Evolutionary conservation across 2,888 invertebrate genomes (phyloP).

Genomic region (Galerucella nymphaeae): DNA sequence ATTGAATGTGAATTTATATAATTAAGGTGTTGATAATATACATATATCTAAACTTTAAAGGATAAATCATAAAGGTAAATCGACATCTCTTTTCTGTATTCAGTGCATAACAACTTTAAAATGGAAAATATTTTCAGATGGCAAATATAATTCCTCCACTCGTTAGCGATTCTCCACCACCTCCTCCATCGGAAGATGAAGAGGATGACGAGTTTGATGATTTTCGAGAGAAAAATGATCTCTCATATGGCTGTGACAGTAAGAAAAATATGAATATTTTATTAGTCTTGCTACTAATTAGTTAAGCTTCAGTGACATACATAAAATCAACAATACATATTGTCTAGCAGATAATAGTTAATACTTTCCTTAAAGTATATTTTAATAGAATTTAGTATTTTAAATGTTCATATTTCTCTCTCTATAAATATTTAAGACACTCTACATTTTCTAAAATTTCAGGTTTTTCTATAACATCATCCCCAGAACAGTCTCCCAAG

Average conservation of each 20-base stretch:
- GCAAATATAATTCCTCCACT: slow-evolving; percentile 69
- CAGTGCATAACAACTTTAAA: neutral
- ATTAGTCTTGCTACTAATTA: neutral
- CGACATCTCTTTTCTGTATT: neutral
- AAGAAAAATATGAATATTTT: slow-evolving; percentile 34
- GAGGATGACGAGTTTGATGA: slow-evolving; percentile 72
- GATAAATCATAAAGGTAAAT: slow-evolving; percentile 9
- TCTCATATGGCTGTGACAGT: slow-evolving; percentile 61
- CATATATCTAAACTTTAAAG: neutral
- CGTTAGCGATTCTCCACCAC: slow-evolving; percentile 70
- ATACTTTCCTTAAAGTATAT: no score
- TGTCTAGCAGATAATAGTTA: no score
- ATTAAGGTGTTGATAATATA: slow-evolving; percentile 8
- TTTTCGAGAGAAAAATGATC: slow-evolving; percentile 67
- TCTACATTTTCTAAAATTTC: slow-evolving; percentile 14
- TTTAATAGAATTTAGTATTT: no score
- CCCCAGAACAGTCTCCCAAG: slow-evolving; percentile 46
- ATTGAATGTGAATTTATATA: slow-evolving; percentile 11
- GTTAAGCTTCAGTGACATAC: slow-evolving; percentile 2
- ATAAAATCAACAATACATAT: neutral
- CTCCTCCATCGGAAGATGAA: slow-evolving; percentile 69
- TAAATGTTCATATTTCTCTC: neutral
- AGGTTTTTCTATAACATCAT: slow-evolving; percentile 46
- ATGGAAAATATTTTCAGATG: slow-evolving; percentile 53
- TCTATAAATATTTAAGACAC: neutral